A percentile compares a stretch with the other conserved stretches of the same genome.
phyloP scores from a whole-genome alignment of 2,113 vertebrate species.

The Ptychochromis oligacanthus region DNA sequence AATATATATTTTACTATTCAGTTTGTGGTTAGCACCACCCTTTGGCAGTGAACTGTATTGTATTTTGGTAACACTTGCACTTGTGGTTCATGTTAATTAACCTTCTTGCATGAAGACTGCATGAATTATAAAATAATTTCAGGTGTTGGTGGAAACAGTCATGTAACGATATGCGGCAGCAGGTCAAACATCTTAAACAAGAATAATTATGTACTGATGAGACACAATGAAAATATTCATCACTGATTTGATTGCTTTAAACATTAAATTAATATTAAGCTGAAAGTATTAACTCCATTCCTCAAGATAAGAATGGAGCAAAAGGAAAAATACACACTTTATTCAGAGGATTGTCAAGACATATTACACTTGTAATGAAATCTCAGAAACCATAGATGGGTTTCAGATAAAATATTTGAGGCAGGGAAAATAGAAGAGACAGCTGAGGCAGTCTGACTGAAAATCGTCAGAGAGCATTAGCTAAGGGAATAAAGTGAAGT shows the following conservation, averaged over 20 bases:
- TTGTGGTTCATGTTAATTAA: conserved; percentile 54
- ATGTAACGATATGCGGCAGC: conserved; percentile 7
- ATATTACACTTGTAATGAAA: conserved; percentile 4
- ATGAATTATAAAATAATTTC: conserved; percentile 35
- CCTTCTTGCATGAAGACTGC: conserved; percentile 20
- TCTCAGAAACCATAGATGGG: conserved; percentile 58
- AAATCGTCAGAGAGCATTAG: conserved; percentile 83
- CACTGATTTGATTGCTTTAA: background rate
- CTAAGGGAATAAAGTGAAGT: conserved; percentile 80
- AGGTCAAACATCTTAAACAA: conserved; percentile 10
- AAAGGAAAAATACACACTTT: background rate
- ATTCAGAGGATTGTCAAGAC: conserved; percentile 8
- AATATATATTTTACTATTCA: conserved; percentile 25
- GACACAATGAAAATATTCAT: background rate
- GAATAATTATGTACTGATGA: conserved; percentile 3
- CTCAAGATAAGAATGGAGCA: background rate
- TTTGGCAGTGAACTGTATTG: conserved; percentile 63
- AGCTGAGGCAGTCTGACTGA: conserved; percentile 83
- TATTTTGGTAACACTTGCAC: conserved; percentile 16
- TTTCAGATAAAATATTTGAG: conserved; percentile 72
- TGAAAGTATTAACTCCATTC: background rate
- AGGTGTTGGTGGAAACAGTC: conserved; percentile 28
- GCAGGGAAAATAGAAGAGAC: conserved; percentile 61
- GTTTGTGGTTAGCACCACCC: conserved; percentile 75
- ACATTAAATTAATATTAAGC: conserved; percentile 1